phyloP scores from a whole-genome alignment of 1,140 invertebrate species.

The Mamestra configurata region DNA sequence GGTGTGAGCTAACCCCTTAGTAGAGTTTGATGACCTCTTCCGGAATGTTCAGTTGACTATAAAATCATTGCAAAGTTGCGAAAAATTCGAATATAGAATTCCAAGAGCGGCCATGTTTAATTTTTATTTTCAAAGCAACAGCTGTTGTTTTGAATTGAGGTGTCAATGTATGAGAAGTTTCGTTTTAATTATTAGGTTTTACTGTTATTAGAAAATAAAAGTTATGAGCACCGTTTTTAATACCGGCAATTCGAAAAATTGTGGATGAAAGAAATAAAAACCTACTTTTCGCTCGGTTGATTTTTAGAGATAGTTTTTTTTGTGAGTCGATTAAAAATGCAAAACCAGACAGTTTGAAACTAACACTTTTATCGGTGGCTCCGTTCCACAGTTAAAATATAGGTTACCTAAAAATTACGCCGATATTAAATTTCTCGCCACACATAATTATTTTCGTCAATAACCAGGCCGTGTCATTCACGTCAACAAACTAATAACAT shows the following conservation, averaged over 20 bases:
- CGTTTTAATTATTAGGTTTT: neutral
- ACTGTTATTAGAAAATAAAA: too few species aligned
- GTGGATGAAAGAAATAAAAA: too few species aligned
- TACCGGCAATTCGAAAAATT: too few species aligned
- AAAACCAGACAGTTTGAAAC: neutral
- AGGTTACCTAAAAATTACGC: neutral
- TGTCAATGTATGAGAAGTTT: conserved; percentile 8
- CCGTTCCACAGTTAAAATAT: neutral
- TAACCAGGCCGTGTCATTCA: conserved; percentile 25
- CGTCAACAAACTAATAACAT: conserved; percentile 39
- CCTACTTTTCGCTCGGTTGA: too few species aligned
- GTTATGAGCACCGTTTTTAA: too few species aligned
- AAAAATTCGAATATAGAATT: conserved; percentile 28
- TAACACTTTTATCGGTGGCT: too few species aligned
- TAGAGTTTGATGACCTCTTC: conserved; percentile 21
- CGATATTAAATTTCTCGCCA: conserved; percentile 4
- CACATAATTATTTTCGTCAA: conserved; percentile 6
- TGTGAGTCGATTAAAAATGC: neutral
- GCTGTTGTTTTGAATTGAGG: conserved; percentile 28
- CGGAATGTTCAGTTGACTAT: neutral
- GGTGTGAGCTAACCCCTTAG: too few species aligned
- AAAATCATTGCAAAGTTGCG: neutral
- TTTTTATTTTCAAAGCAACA: conserved; percentile 3
- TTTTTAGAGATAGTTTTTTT: neutral
- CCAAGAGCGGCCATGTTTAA: conserved; percentile 10